phyloP scores from a whole-genome alignment of 1,140 invertebrate species.

The Notospermus geniculatus region DNA sequence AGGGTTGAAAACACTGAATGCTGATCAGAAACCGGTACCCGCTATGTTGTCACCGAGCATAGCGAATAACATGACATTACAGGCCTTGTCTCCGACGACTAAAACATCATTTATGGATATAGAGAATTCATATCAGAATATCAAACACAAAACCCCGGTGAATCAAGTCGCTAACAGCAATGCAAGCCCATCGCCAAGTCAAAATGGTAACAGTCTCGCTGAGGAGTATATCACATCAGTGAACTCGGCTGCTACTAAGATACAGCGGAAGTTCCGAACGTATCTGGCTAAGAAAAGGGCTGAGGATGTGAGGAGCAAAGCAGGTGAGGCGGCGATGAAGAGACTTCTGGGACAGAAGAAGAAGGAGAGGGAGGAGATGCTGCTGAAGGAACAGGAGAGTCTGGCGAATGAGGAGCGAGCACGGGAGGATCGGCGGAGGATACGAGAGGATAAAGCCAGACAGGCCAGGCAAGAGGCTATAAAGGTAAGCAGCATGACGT shows the following conservation, averaged over 20 bases:
- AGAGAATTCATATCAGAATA: constrained; percentile 55
- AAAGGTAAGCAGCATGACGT: constrained; percentile 29
- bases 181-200: constrained; percentile 11
- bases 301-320: constrained; percentile 16
- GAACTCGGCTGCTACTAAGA: constrained; percentile 45
- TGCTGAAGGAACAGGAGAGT: constrained; percentile 25
- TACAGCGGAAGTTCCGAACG: constrained; percentile 44
- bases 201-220: constrained; percentile 27
- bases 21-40: constrained; percentile 17
- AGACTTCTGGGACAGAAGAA: constrained; percentile 45
- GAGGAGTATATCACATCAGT: constrained; percentile 48
- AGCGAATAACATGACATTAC: constrained; percentile 49
- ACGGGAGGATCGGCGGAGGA: constrained; percentile 38
- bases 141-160: constrained; percentile 53
- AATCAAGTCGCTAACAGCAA: constrained; percentile 38
- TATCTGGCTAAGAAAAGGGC: constrained; percentile 22
- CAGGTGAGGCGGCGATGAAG: constrained; percentile 43
- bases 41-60: constrained; percentile 22
- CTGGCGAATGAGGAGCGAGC: constrained; percentile 17
- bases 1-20: constrained; percentile 11
- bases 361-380: constrained; percentile 20
- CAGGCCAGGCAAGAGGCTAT: constrained; percentile 48
- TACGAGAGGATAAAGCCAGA: constrained; percentile 46
- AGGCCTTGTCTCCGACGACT: constrained; percentile 36
- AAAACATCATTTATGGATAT: constrained; percentile 47